A percentile compares a stretch with the other conserved stretches of the same genome.
phyloP scores from a whole-genome alignment of 2,888 invertebrate genomes.

The Xestia c-nigrum region DNA sequence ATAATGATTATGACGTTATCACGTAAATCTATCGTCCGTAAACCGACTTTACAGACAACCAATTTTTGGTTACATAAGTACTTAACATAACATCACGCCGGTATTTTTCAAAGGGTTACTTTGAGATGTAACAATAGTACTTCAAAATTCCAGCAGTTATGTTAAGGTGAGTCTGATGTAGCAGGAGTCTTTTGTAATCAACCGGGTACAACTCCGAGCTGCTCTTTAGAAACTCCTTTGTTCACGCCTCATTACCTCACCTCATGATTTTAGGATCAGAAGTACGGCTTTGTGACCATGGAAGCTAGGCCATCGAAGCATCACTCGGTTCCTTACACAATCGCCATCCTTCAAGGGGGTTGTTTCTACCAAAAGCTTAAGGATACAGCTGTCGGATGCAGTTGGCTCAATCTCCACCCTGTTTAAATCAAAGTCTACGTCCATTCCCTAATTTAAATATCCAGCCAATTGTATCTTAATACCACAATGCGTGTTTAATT shows the following conservation, averaged over 20 bases:
- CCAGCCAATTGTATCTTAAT: constrained; percentile 21
- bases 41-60: too few relatives aligned
- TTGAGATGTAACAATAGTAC: neutral
- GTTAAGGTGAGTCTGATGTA: neutral
- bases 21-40: too few relatives aligned
- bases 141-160: neutral
- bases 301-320: neutral
- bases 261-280: neutral
- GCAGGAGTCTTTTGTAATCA: neutral
- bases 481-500: constrained; percentile 39
- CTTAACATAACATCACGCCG: neutral
- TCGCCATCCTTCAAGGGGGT: neutral
- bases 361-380: neutral
- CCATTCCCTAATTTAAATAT: constrained; percentile 10
- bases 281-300: neutral
- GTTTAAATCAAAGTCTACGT: constrained; percentile 5
- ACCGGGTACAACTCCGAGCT: neutral
- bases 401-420: neutral
- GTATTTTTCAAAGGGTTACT: neutral
- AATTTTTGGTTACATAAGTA: neutral
- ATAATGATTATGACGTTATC: too few relatives aligned
- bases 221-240: neutral
- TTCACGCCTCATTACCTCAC: too few relatives aligned
- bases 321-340: neutral
- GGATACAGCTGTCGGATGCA: neutral